Evolutionary conservation across 2,888 invertebrate genomes (phyloP).

Genomic region (Andrena bicolor): DNA sequence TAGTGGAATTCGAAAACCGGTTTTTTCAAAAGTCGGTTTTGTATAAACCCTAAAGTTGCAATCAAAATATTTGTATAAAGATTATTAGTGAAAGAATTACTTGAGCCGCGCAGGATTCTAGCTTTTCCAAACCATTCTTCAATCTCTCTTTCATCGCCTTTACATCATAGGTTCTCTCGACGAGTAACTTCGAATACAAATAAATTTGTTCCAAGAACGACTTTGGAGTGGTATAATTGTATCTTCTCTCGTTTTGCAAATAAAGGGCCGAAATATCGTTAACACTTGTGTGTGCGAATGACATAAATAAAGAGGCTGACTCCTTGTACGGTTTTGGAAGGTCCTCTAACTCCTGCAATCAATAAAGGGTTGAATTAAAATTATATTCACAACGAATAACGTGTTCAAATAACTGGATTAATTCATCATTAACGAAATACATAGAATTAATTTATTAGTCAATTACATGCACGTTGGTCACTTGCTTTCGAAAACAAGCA

Average conservation of each 20-base stretch:
- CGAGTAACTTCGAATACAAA: conserved; percentile 91
- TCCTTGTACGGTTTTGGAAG: conserved; percentile 74
- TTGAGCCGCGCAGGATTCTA: conserved; percentile 94
- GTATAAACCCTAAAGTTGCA: no score
- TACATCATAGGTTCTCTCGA: conserved; percentile 89
- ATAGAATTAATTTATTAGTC: not conserved
- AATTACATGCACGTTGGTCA: not conserved
- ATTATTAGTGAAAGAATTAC: conserved; percentile 83
- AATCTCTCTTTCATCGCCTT: conserved; percentile 92
- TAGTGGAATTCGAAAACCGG: no score
- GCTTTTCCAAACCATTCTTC: conserved; percentile 95
- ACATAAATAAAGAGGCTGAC: conserved; percentile 94
- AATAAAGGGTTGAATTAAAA: not conserved
- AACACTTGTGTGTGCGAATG: conserved; percentile 94
- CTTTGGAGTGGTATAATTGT: conserved; percentile 98
- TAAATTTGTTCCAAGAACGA: conserved; percentile 97
- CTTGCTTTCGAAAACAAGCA: no score
- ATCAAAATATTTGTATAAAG: not conserved
- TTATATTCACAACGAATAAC: not conserved
- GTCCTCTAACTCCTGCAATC: conserved; percentile 87
- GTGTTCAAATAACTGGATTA: not conserved
- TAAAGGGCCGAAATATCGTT: conserved; percentile 94
- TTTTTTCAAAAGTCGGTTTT: no score
- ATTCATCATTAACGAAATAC: conserved; percentile 2
- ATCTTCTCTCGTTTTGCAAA: conserved; percentile 93